These are phyloP conservation scores for Odobenus rosmarus DNA, from an alignment of 2,113 vertebrate species.

Conservation along the genomic window DNA sequence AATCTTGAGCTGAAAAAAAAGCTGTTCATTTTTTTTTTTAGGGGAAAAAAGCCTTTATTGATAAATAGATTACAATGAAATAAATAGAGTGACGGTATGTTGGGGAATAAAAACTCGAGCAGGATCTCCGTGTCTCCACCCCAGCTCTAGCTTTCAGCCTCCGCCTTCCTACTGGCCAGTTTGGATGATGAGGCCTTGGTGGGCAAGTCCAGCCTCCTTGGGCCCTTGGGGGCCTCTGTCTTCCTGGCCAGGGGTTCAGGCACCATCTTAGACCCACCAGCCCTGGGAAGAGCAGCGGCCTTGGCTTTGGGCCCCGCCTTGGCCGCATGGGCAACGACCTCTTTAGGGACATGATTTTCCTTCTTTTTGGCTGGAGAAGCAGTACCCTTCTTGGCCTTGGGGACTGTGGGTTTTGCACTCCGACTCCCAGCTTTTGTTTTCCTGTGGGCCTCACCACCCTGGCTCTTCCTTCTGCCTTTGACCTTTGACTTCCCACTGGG, in stretches of 20 bases:
- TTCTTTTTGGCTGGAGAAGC: slow-evolving; percentile 2
- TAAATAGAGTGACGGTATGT: no score
- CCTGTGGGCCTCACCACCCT: neutral
- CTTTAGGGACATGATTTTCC: neutral
- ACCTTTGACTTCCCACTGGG: neutral
- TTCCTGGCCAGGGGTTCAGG: no score
- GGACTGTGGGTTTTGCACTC: accelerated
- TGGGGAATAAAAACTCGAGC: neutral
- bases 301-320: neutral
- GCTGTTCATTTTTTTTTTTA: no score
- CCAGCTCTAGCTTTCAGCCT: neutral
- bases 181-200: neutral
- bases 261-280: no score
- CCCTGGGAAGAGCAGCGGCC: neutral
- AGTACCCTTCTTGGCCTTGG: neutral
- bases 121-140: neutral
- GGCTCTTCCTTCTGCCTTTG: neutral
- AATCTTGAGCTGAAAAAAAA: neutral
- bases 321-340: neutral
- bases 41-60: no score
- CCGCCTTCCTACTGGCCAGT: neutral
- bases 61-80: no score
- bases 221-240: no score
- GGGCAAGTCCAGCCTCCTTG: no score
- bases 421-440: neutral